Base-by-base conservation (phyloP, 2,888 invertebrate genomes). In the Thereva unica region DNA sequence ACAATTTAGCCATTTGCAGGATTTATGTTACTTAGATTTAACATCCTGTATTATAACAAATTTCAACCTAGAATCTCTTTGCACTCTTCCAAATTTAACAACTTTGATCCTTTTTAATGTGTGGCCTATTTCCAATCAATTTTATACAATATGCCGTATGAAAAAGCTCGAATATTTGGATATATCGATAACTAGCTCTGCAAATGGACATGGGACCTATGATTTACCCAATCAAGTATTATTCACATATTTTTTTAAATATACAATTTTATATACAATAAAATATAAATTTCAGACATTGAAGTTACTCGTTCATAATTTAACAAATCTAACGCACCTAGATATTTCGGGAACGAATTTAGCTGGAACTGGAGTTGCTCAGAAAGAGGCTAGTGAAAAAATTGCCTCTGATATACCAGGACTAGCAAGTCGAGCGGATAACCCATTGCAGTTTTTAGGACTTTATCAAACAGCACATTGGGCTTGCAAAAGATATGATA, bases 291-390 rank as follows among this genome's bases (percentile, higher is more conserved):
- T 23, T 23, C 74, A 80, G 74, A 78, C 77, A 40, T 82, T 98
- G 47, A 83, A 86, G 34, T 84, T 85, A 72, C 82, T 98, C 44
- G 87, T 96, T 8, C 84, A 85, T 59, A 87, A 84, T 76, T 83
- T 98, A 73, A 90, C 91, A 0, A 79, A 86, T 59, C 82, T 98
- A 68, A 86, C 86, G 49, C 92, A 92, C 35, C 82, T 98, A 73
- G 97, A 98, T 81, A 95, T 98, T 76, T 95, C 97, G 4, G 96
- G 96, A 9, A 97, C 97, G 12, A 97, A 98, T 83, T 83, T 98
- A 71, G 95, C 96, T 47, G 95, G 96, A 9, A 87, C 88, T 64
- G 93, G 93, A 54, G 89, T 90, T 37, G 89, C 89, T 76, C 82
- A 82, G 69, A 82, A 82, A 67, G 81, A 83, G 66, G 73, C 76